phyloP scores from a whole-genome alignment of 2,797 vertebrate species.

The Ambastaia sidthimunki region DNA sequence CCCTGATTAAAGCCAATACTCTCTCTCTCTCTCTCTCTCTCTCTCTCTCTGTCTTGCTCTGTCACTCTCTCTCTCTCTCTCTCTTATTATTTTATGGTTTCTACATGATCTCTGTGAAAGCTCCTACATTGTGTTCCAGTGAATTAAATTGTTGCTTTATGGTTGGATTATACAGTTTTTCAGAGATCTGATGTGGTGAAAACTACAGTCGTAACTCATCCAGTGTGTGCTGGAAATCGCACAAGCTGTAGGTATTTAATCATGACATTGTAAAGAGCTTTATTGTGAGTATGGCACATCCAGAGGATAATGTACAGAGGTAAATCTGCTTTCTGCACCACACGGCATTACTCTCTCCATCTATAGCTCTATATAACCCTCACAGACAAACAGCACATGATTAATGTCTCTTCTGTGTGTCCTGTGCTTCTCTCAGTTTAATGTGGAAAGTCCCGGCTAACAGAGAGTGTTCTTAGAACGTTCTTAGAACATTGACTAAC shows the following conservation, averaged over 20 bases:
- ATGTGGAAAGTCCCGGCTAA: not conserved
- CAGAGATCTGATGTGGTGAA: not conserved
- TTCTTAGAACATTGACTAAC: too few relatives aligned
- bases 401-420: not conserved
- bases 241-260: not conserved
- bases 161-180: not conserved
- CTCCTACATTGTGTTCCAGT: not conserved
- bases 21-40: not conserved
- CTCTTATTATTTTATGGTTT: not conserved
- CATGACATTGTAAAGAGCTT: conserved; percentile 28
- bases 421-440: not conserved
- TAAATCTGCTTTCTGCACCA: conserved; percentile 27
- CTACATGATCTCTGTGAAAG: not conserved
- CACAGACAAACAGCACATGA: conserved; percentile 17
- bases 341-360: conserved; percentile 7
- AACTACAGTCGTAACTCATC: not conserved
- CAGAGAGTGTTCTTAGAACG: too few relatives aligned
- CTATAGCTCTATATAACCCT: conserved; percentile 20
- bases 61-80: not conserved
- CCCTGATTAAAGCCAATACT: conserved; percentile 12
- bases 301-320: not conserved
- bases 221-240: not conserved
- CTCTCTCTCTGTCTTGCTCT: not conserved
- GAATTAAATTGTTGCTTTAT: not conserved
- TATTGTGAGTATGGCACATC: not conserved